Base-by-base conservation (phyloP, 2,797 vertebrate species). In the Notoglanidium macrostoma region DNA sequence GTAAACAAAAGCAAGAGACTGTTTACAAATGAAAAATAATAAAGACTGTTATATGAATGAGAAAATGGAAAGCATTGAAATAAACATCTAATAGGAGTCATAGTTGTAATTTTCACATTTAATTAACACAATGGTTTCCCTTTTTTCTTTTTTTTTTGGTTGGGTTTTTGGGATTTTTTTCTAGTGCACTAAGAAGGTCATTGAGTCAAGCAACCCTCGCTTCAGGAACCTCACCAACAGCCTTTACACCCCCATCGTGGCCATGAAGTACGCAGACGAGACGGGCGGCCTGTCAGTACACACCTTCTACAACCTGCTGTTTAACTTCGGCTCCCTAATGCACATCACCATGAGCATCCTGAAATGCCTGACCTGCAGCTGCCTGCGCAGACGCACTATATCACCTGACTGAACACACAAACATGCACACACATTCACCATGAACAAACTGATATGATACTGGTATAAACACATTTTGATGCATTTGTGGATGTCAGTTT, bases 181-280 rank as follows among this genome's bases (percentile, higher is more conserved):
- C 54, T 86, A 98, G 98, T 97, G 94, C 87, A 97, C 96, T 21
- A 96, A 96, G 89, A 96, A 95, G 80, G 96, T 98, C 89, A 97
- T 99, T 17, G 90, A 95, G 80, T 94, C 95, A 0, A 88, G 91
- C 84, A 95, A 92, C 17, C 98, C 98, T 0, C 95, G 96, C 19
- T 96, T 98, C 91, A 96, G 97, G 81, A 96, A 95, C 35, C 96
- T 98, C 89, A 98, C 98, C 89, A 99, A 98, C 89, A 35, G 83
- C 80, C 96, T 97, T 74, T 99, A 99, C 93, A 94, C 94, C 0
- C 96, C 96, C 0, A 93, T 99, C 81, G 96, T 96, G 3, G 96
- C 96, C 44, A 94, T 98, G 92, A 98, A 97, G 90, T 97, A 97
- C 0, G 94, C 96, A 0, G 97, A 98, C 70, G 96, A 98, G 91